Base-by-base conservation (phyloP, 2,797 vertebrate genomes). In the Sitta carolinensis region DNA sequence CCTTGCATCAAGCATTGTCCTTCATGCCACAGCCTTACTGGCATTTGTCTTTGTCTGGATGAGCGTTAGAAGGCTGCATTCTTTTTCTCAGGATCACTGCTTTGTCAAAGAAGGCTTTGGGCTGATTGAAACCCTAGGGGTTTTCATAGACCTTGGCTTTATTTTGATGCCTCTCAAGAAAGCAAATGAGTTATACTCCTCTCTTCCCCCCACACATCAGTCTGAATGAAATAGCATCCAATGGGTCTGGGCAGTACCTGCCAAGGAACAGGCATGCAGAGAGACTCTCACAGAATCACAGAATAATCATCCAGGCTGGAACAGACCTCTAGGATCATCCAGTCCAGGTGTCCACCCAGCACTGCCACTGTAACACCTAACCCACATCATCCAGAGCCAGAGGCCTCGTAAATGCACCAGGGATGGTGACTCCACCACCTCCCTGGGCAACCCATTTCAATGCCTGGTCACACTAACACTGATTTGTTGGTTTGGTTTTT, bases 401-500 rank as follows among this genome's bases (percentile, higher is more conserved):
- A 45, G 8, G 18, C 17, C 4, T 4, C 2, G 1, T 48, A 32
- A 63, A 73, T 15, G 21, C 9, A 20, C 9, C 20, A 63, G 30
- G 16, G 11, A 43, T 32, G 20, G 23, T 17, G 16, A 18, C 43
- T 67, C 13, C 21, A 36, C 5, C 22, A 9, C 17, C 52, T 51
- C 15, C 27, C 30, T 52, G 22, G 3, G 13, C 34, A 70, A 21
- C 32, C 29, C 34, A 5, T 50, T 82, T 7, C 16, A 57, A 16
- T 15, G 30, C 23, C 18, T 62, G 29, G 27, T 3, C 29, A 42
- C 9, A 2, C 19, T 25, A 34, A 69, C 11, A 48, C 2, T 26
- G 40, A 25, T 1, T 2, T 26, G n/a, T n/a, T n/a, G n/a, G n/a
- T n/a, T n/a, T 18, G 7, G 16, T 7, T 2, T n/a, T 29, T 18